Evolutionary conservation across 2,888 invertebrate genomes (phyloP).

Genomic region (Spodoptera littoralis): DNA sequence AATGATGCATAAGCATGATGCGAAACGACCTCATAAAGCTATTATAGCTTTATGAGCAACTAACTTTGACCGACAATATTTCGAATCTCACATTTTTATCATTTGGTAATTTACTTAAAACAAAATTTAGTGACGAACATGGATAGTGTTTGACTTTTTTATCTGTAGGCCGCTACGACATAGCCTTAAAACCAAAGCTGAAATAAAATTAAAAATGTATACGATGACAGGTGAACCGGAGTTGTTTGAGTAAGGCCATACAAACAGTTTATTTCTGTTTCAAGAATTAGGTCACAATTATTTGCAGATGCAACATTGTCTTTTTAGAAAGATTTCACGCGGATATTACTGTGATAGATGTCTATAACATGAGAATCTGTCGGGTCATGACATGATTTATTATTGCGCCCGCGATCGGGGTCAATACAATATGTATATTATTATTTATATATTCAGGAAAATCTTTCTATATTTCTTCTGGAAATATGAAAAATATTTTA

Average conservation of each 20-base stretch:
- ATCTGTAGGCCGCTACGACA: slow-evolving; percentile 22
- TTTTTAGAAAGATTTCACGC: slow-evolving; percentile 47
- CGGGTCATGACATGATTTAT: slow-evolving; percentile 29
- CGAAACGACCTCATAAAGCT: slow-evolving; percentile 32
- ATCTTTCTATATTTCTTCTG: background rate
- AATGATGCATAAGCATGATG: slow-evolving; percentile 30
- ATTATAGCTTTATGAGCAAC: slow-evolving; percentile 7
- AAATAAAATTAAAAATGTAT: slow-evolving; percentile 46
- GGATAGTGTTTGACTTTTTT: background rate
- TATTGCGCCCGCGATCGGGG: slow-evolving; percentile 7
- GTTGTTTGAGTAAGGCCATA: slow-evolving; percentile 53
- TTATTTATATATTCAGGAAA: slow-evolving; percentile 9
- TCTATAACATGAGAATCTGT: slow-evolving; percentile 28
- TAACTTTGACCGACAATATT: slow-evolving; percentile 22
- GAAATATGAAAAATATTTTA: background rate
- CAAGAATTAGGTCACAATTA: slow-evolving; percentile 59
- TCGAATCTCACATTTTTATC: slow-evolving; percentile 7
- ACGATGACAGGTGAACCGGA: slow-evolving; percentile 45
- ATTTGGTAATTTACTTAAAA: background rate
- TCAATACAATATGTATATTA: slow-evolving; percentile 6
- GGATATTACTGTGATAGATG: slow-evolving; percentile 23
- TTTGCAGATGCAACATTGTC: slow-evolving; percentile 49
- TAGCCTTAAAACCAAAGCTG: slow-evolving; percentile 20
- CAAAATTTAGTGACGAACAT: background rate
- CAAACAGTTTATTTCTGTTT: slow-evolving; percentile 55